Evolutionary conservation across 2,888 invertebrate genomes (phyloP).

Genomic region (Brachypalpus laphriformis): DNA sequence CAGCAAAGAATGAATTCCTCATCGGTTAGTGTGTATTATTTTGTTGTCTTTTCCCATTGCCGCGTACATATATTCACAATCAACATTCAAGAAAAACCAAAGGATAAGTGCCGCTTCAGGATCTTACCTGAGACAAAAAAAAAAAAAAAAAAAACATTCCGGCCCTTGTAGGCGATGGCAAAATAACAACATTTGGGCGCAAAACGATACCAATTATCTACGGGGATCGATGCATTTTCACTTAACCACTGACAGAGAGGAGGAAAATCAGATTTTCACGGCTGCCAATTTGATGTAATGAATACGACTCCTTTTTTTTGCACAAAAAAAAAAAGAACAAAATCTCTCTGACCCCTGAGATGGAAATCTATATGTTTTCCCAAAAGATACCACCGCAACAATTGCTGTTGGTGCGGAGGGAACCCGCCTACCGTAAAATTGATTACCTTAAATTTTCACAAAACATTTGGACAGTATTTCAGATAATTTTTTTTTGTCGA

Average conservation of each 20-base stretch:
- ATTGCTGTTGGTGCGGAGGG: slow-evolving; percentile 57
- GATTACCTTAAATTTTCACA: slow-evolving; percentile 64
- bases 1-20: slow-evolving; percentile 28
- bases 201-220: slow-evolving; percentile 73
- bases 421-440: slow-evolving; percentile 70
- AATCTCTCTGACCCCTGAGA: slow-evolving; percentile 45
- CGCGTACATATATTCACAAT: slow-evolving; percentile 28
- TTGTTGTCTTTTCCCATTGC: slow-evolving; percentile 64
- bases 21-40: slow-evolving; percentile 42
- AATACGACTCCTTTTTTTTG: slow-evolving; percentile 61
- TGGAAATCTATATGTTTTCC: slow-evolving; percentile 63
- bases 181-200: slow-evolving; percentile 68
- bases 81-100: slow-evolving; percentile 54
- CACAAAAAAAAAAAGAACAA: slow-evolving; percentile 29
- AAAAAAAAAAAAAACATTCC: slow-evolving; percentile 9
- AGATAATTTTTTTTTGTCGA: neutral
- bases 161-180: slow-evolving; percentile 54
- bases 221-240: slow-evolving; percentile 68
- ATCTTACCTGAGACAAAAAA: neutral
- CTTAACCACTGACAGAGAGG: slow-evolving; percentile 45
- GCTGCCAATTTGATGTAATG: slow-evolving; percentile 74
- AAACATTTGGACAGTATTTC: slow-evolving; percentile 69
- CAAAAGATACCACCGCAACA: slow-evolving; percentile 55
- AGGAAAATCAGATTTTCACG: slow-evolving; percentile 69
- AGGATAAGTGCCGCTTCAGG: slow-evolving; percentile 71